Conservation (phyloP, 2,797 vertebrate species). For the Anomalospiza imberbis region DNA sequence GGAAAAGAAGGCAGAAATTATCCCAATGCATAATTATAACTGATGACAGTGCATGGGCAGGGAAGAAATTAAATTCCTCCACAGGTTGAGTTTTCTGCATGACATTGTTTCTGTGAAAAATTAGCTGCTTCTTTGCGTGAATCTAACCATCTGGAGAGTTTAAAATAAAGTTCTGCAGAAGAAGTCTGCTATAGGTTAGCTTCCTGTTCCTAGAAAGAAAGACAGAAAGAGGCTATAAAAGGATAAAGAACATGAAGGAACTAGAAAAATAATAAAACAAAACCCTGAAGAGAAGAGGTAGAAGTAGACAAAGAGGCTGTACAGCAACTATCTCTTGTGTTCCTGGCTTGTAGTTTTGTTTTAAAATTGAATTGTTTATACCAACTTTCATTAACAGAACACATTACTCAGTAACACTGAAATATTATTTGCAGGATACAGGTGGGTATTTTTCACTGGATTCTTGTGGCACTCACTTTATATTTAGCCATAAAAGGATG, state of each 20-base stretch:
- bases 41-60: neutral
- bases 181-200: neutral
- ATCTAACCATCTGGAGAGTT: neutral
- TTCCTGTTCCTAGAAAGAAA: neutral
- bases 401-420: neutral
- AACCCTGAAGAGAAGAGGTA: neutral
- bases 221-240: neutral
- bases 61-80: neutral
- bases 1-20: neutral
- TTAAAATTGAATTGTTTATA: neutral
- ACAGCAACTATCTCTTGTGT: neutral
- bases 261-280: neutral
- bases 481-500: conserved; percentile 86
- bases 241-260: neutral
- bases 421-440: neutral
- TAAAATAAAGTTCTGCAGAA: conserved; percentile 6
- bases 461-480: conserved; percentile 77
- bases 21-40: neutral
- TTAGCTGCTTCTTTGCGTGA: neutral
- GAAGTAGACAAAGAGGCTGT: neutral
- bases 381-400: neutral
- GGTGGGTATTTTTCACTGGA: neutral
- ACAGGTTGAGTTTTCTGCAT: neutral
- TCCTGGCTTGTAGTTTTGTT: neutral
- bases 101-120: neutral